Conservation (phyloP, 2,888 invertebrate species). For the Ichneumon xanthorius region DNA sequence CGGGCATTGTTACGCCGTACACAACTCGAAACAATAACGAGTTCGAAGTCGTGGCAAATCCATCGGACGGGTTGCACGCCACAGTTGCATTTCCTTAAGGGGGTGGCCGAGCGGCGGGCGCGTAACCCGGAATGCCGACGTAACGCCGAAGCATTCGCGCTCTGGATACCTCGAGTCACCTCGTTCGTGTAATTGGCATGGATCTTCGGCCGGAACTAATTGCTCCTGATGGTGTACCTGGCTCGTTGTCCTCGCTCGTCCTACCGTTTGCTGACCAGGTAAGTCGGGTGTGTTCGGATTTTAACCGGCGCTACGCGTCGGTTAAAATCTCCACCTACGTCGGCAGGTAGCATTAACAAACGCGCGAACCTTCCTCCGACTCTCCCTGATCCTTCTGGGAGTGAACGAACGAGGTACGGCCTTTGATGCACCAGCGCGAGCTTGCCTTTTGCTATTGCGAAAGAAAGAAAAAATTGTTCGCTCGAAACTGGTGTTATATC, state of each 20-base stretch:
- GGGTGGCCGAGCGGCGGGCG: conserved; percentile 58
- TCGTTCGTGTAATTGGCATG: conserved; percentile 81
- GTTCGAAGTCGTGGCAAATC: conserved; percentile 10
- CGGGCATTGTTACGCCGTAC: conserved; percentile 50
- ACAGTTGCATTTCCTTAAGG: conserved; percentile 24
- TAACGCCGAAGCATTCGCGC: conserved; percentile 77
- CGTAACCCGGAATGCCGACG: conserved; percentile 69
- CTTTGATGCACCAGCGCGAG: neutral
- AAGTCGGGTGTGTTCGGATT: neutral
- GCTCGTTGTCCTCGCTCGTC: conserved; percentile 20
- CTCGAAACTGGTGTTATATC: conserved; percentile 18
- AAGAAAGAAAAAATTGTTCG: conserved; percentile 42
- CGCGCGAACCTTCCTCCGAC: conserved; percentile 11
- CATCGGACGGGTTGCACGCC: conserved; percentile 1
- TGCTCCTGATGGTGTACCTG: conserved; percentile 67
- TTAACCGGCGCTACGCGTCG: too few species aligned
- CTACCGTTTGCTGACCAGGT: conserved; percentile 12
- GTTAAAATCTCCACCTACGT: neutral
- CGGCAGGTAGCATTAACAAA: neutral
- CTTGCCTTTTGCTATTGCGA: conserved; percentile 34
- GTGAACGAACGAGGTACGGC: neutral
- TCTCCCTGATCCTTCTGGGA: neutral
- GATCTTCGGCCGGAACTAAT: conserved; percentile 83
- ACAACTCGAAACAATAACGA: neutral
- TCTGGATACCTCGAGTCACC: conserved; percentile 81